phyloP scores from a whole-genome alignment of 1,140 invertebrate genomes.

The Hyposmocoma kahamanoa region DNA sequence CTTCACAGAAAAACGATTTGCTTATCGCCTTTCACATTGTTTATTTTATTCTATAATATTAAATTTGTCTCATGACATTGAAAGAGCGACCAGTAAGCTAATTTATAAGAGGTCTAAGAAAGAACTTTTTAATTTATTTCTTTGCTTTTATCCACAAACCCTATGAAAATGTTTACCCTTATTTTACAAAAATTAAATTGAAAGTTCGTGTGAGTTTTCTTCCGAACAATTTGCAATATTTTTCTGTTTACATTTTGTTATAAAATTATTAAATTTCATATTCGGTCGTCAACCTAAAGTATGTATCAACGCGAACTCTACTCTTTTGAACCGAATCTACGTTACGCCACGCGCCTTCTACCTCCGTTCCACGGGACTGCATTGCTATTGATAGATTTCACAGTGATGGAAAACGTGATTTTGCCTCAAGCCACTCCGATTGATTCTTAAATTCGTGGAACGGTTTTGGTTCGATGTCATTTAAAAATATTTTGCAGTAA shows the following conservation, averaged over 20 bases:
- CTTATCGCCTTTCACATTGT: conserved; percentile 17
- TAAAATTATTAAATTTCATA: too few relatives aligned
- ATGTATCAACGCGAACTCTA: conserved; percentile 21
- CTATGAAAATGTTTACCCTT: too few relatives aligned
- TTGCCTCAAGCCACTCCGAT: conserved; percentile 33
- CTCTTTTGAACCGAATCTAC: conserved; percentile 43
- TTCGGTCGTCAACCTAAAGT: conserved; percentile 32
- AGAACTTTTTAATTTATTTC: too few relatives aligned
- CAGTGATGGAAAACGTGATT: conserved; percentile 41
- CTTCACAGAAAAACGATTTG: conserved; percentile 17
- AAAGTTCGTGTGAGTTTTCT: too few relatives aligned
- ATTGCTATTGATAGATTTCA: conserved; percentile 38
- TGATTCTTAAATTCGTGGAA: conserved; percentile 27
- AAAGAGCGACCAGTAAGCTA: too few relatives aligned
- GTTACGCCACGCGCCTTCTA: conserved; percentile 42
- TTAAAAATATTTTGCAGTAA: neutral
- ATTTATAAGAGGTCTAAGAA: too few relatives aligned
- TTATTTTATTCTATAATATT: conserved; percentile 12
- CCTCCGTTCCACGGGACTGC: conserved; percentile 35
- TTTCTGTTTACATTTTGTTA: too few relatives aligned
- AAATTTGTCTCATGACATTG: too few relatives aligned
- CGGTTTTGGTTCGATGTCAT: conserved; percentile 14
- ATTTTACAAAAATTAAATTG: too few relatives aligned
- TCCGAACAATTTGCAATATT: too few relatives aligned
- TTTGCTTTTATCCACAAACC: too few relatives aligned